Evolutionary conservation across 1,140 invertebrate genomes (phyloP), one percentile per base, ranked within the genome.

Genomic region (Drosophila teissieri): DNA sequence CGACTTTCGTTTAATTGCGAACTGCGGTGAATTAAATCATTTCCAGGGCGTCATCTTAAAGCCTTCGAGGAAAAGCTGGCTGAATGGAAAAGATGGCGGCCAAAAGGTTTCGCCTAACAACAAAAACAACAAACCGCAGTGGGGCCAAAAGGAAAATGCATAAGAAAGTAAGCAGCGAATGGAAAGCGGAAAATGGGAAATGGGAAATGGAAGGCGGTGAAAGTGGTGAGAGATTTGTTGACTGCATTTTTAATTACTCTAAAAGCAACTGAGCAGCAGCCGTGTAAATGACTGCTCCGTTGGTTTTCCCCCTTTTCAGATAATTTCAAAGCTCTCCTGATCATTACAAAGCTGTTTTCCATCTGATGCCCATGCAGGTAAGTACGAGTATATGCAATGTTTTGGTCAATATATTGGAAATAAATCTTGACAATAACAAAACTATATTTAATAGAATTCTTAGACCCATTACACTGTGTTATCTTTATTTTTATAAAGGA

Each of bases 1-100:
- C 74, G 64, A 37, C 44, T 79, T 62, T 67, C 83, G 53, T 78
- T 88, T 83, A 88, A 83, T 89, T 88, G 84, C 83, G 44, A 89
- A 80, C 78, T 82, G 83, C 76, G 76, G 76, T 78, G 78, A 88
- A 88, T 88, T 89, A 88, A 89, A 88, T 88, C 76, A 86, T 82
- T 78, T 83, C 51, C 72, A 63, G 48, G 57, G 57, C 40, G 54
- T 22, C 36, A 34, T 56, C 64, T 64, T 69, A 49, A 52, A 74
- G 48, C 2, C 42, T 57, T 57, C 51, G 68, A 62, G 55, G 44
- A 44, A 34, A 31, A 40, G 8, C 27, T 34, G 34, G 22, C 49
- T n/a, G 7, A 17, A 51, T 31, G 57, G 14, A 39, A 39, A 39
- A 39, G 64, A 48, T 70, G 62, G 69, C 51, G 64, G 52, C 55